These are phyloP conservation scores for Ceratotherium simum DNA, from an alignment of 2,113 vertebrate genomes.

Conservation along the genomic window DNA sequence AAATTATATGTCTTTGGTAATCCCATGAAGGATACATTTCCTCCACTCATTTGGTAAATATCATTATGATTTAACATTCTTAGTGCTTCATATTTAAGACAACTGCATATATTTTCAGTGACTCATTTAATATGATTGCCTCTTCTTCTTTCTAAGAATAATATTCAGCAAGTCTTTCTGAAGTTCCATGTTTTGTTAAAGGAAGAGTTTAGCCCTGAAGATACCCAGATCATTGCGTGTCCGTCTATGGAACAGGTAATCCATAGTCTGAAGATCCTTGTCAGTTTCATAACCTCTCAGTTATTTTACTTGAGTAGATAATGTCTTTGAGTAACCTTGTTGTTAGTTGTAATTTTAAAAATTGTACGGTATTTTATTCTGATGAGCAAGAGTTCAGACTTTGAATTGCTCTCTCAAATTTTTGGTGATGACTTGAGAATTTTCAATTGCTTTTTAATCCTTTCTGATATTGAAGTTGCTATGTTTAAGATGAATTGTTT, in stretches of 20 bases:
- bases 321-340: slow-evolving; percentile 1
- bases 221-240: slow-evolving; percentile 96
- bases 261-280: not conserved
- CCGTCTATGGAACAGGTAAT: slow-evolving; percentile 98
- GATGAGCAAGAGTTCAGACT: slow-evolving; percentile 31
- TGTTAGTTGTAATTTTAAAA: slow-evolving; percentile 67
- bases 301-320: slow-evolving; percentile 4
- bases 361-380: not conserved
- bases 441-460: not conserved
- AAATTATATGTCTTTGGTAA: slow-evolving; percentile 29
- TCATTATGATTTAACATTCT: not conserved
- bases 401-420: not conserved
- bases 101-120: not conserved
- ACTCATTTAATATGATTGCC: not conserved
- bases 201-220: slow-evolving; percentile 96
- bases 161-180: slow-evolving; percentile 98
- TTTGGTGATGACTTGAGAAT: not conserved
- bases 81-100: slow-evolving; percentile 53
- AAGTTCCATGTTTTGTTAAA: slow-evolving; percentile 94
- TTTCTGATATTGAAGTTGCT: slow-evolving; percentile 14
- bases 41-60: slow-evolving; percentile 11
- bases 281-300: not conserved
- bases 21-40: slow-evolving; percentile 40
- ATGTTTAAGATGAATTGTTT: slow-evolving; percentile 35
- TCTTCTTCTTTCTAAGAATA: slow-evolving; percentile 90